Evolutionary conservation across 2,113 vertebrate species (phyloP).

Genomic region (Alligator sinensis): DNA sequence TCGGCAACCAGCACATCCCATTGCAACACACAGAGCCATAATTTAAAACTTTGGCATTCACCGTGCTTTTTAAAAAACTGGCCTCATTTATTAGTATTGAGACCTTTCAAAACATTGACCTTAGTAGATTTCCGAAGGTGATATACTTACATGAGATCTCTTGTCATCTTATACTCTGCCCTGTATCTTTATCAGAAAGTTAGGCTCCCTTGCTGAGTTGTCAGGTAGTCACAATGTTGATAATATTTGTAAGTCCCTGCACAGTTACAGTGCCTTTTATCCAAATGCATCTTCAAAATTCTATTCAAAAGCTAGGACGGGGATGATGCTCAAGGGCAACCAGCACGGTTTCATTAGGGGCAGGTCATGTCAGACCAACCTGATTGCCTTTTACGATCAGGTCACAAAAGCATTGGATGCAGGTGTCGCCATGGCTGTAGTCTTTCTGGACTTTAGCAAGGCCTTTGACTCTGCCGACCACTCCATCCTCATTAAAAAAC

Average conservation of each 20-base stretch:
- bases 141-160: too few relatives aligned
- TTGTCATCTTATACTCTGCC: neutral
- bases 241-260: neutral
- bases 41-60: neutral
- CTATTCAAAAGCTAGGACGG: neutral
- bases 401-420: too few relatives aligned
- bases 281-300: neutral
- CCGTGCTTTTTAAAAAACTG: neutral
- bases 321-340: too few relatives aligned
- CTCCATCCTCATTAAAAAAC: too few relatives aligned
- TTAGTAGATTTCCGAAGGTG: neutral
- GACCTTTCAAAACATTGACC: neutral
- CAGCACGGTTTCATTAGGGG: too few relatives aligned
- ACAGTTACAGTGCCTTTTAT: neutral
- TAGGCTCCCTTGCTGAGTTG: neutral
- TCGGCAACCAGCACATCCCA: neutral
- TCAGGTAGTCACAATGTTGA: neutral
- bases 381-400: too few relatives aligned
- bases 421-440: too few relatives aligned
- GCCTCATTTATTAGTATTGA: neutral
- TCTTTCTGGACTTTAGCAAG: too few relatives aligned
- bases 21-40: neutral
- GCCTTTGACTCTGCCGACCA: too few relatives aligned
- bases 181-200: neutral
- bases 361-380: too few relatives aligned